These are phyloP conservation scores for Tetragonula clypearis DNA, from an alignment of 1,140 invertebrate species.

Conservation along the genomic window DNA sequence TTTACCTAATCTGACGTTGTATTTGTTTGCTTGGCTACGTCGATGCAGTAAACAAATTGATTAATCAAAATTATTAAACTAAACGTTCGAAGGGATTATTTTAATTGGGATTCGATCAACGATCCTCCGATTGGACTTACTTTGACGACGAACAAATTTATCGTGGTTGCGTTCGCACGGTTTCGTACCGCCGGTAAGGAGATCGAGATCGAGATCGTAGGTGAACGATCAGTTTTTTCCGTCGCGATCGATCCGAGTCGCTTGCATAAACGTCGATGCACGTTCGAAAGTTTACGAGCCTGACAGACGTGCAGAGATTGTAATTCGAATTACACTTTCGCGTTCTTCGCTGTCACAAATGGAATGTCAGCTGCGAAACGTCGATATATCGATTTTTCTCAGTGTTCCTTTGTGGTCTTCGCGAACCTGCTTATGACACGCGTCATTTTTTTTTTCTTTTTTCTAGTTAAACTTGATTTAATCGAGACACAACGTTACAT, in stretches of 20 bases:
- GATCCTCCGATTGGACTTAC: neutral
- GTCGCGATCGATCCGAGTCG: neutral
- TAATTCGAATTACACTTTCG: constrained; percentile 29
- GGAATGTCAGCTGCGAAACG: neutral
- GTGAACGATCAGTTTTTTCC: neutral
- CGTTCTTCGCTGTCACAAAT: neutral
- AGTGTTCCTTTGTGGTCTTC: neutral
- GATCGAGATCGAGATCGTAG: neutral
- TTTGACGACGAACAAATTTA: neutral
- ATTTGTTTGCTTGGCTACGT: too few relatives aligned
- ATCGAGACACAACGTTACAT: neutral
- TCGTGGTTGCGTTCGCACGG: neutral
- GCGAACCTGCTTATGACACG: neutral
- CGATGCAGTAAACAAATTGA: too few relatives aligned
- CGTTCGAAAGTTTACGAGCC: constrained; percentile 26
- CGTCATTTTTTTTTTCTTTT: neutral
- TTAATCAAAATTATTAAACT: too few relatives aligned
- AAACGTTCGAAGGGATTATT: too few relatives aligned
- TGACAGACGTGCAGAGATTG: neutral
- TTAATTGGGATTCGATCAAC: neutral
- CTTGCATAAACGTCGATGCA: constrained; percentile 13
- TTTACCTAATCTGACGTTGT: too few relatives aligned
- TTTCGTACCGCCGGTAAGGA: neutral
- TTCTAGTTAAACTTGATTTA: neutral
- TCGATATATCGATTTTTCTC: neutral